phyloP scores from a whole-genome alignment of 2,797 vertebrate species.

The Peromyscus aztecus region DNA sequence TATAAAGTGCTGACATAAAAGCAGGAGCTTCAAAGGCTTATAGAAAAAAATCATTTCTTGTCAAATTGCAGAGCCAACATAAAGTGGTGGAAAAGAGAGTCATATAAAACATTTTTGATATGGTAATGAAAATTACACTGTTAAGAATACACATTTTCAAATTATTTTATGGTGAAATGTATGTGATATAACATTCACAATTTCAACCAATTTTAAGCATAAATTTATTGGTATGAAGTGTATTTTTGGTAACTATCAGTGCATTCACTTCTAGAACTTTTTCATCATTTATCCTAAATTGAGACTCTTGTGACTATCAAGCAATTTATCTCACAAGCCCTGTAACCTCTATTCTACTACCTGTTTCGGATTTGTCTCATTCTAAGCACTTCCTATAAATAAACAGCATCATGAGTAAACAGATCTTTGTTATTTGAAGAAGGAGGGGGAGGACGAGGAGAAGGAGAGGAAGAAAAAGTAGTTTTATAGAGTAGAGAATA shows the following conservation, averaged over 20 bases:
- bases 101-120: neutral
- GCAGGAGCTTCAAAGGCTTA: conserved; percentile 51
- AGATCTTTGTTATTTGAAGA: neutral
- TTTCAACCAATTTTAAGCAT: neutral
- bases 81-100: neutral
- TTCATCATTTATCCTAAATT: neutral
- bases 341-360: neutral
- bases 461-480: no score
- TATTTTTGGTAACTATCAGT: neutral
- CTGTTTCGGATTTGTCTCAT: neutral
- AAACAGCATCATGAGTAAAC: neutral
- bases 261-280: neutral
- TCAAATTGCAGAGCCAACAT: conserved; percentile 49
- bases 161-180: conserved; percentile 1
- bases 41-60: conserved; percentile 58
- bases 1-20: conserved; percentile 53
- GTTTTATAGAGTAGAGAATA: neutral
- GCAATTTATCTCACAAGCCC: neutral
- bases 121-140: conserved; percentile 36
- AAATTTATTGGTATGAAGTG: neutral
- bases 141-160: conserved; percentile 37
- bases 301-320: neutral
- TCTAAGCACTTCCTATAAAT: neutral
- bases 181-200: neutral
- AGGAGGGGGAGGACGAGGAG: no score